Evolutionary conservation across 2,888 invertebrate genomes (phyloP).

Genomic region (Sceliomorpha sp.): DNA sequence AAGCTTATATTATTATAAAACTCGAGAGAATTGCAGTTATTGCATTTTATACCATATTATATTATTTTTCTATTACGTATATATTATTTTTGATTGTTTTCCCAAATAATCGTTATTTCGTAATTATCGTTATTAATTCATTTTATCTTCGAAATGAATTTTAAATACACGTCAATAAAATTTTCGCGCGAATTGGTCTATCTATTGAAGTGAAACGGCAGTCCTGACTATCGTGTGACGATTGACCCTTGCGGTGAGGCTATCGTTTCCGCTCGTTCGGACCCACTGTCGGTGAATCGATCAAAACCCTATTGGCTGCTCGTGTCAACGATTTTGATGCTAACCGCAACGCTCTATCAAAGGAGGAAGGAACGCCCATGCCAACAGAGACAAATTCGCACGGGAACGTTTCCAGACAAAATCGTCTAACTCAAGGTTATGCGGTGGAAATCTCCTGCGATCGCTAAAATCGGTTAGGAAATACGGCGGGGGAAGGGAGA

Average conservation of each 20-base stretch:
- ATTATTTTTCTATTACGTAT: no score
- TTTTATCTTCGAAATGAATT: no score
- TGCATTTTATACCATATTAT: no score
- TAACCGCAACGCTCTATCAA: conserved; percentile 32
- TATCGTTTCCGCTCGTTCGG: conserved; percentile 35
- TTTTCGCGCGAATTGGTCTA: conserved; percentile 18
- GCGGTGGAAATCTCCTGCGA: not conserved
- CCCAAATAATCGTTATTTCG: no score
- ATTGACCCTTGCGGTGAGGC: conserved; percentile 31
- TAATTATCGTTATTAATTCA: no score
- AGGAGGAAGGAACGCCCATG: conserved; percentile 17
- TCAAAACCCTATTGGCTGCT: conserved; percentile 35
- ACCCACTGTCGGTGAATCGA: conserved; percentile 43
- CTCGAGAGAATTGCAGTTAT: no score
- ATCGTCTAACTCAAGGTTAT: not conserved
- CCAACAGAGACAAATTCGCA: conserved; percentile 9
- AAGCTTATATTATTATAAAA: no score
- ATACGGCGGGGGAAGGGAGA: no score
- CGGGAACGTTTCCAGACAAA: not conserved
- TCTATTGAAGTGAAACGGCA: conserved; percentile 11
- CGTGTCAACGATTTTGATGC: conserved; percentile 39
- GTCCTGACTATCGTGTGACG: conserved; percentile 21
- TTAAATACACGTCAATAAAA: not conserved
- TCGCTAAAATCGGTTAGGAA: conserved; percentile 24
- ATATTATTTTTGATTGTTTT: no score